Base-by-base conservation (phyloP, 2,797 vertebrate species). In the Enteromius argenteus region DNA sequence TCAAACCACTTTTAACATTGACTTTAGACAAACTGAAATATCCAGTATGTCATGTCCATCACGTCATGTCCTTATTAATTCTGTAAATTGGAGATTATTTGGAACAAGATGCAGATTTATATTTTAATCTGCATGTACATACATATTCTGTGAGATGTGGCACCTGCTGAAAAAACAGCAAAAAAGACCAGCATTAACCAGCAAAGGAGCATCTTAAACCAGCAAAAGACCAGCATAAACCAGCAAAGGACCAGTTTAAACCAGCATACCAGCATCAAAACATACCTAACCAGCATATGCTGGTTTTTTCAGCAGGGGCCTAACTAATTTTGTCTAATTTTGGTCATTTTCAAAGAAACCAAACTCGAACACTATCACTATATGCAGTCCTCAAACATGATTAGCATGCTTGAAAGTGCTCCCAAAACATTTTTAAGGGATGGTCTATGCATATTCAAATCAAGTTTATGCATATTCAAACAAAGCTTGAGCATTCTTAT, bases 351-450 rank as follows among this genome's bases (percentile, higher is more conserved):
- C 60, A 62, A 62, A 62, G 13, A 7, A 15, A 62, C 58, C 58
- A 62, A 66, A 21, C 64, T 66, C 10, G 4, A 44, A 13, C n/a
- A 51, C 94, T 96, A 98, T 97, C 97, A 96, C 82, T 32, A 85
- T 86, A 88, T 87, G 53, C 6, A 51, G 82, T 68, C 84, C 75
- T 72, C 76, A 49, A 42, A 85, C 80, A 77, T 8, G 21, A 39
- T 30, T 6, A 85, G 62, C 66, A 84, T 35, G 88, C 68, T 79
- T 86, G 89, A 87, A 58, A 13, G 35, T 37, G 60, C 85, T 49
- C 64, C 35, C 4, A n/a, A 85, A 46, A 86, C 5, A 42, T 8
- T 17, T 64, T 68, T 64, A 42, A 62, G 85, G 64, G 79, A 64
- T 60, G 30, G 39, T 27, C 9, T 71, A 58, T 82, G 75, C 79